Conservation (phyloP, 2,888 invertebrate species). For the Argyresthia goedartella region DNA sequence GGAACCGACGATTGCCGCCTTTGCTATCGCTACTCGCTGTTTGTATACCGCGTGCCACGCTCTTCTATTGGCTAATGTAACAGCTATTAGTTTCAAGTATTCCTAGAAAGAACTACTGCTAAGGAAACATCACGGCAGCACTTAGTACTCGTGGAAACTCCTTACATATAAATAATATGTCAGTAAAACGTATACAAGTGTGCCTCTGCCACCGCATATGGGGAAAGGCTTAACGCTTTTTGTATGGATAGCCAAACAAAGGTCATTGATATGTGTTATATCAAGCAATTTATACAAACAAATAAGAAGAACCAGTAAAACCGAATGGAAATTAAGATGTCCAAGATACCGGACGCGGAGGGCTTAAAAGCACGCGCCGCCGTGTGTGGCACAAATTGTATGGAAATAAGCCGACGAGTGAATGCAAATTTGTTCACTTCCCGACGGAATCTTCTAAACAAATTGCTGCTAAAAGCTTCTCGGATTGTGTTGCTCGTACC, state of each 20-base stretch:
- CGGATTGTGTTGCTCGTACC: neutral
- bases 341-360: slow-evolving; percentile 6
- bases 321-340: neutral
- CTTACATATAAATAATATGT: too few species aligned
- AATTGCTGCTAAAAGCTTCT: slow-evolving; percentile 1
- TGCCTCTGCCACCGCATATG: neutral
- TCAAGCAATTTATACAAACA: neutral
- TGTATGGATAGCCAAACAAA: neutral
- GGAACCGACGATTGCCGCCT: neutral
- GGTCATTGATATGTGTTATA: too few species aligned
- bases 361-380: slow-evolving; percentile 31
- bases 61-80: too few species aligned
- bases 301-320: neutral
- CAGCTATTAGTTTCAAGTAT: too few species aligned
- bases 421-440: slow-evolving; percentile 29
- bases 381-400: slow-evolving; percentile 58
- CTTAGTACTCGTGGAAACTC: too few species aligned
- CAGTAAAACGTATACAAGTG: too few species aligned
- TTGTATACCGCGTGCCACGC: too few species aligned
- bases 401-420: slow-evolving; percentile 41
- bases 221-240: neutral
- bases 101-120: too few species aligned
- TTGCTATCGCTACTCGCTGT: neutral
- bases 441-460: neutral
- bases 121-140: too few species aligned